phyloP scores from a whole-genome alignment of 2,888 invertebrate species.

The Tipula confusa region DNA sequence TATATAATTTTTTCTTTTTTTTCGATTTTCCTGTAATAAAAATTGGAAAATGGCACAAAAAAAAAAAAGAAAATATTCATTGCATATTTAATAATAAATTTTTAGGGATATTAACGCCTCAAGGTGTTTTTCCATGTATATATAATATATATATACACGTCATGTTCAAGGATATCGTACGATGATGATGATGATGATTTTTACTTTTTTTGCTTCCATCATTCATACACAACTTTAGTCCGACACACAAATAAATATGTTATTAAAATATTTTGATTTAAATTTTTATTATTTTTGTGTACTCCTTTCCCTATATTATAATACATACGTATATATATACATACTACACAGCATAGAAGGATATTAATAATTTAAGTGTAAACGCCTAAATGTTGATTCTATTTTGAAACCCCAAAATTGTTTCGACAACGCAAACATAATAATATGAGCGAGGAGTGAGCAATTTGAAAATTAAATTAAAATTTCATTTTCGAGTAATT shows the following conservation, averaged over 20 bases:
- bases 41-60: not conserved
- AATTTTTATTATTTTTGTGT: not conserved
- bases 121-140: slow-evolving; percentile 3
- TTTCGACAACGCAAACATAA: not conserved
- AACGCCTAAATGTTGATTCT: slow-evolving; percentile 7
- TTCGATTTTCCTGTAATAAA: slow-evolving; percentile 4
- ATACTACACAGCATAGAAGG: not conserved
- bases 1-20: not conserved
- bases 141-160: not conserved
- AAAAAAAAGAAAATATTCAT: not conserved
- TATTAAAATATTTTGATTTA: slow-evolving; percentile 25
- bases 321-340: no score
- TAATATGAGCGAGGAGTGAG: not conserved
- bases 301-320: no score
- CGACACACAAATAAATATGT: slow-evolving; percentile 7
- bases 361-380: not conserved
- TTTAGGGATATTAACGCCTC: slow-evolving; percentile 29
- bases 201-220: not conserved
- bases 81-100: slow-evolving; percentile 30
- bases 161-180: not conserved
- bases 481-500: slow-evolving; percentile 3
- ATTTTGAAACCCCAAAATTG: not conserved
- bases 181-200: not conserved
- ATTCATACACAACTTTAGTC: not conserved
- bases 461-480: not conserved